Evolutionary conservation across 2,113 vertebrate genomes (phyloP).

Genomic region (Dipodomys ordii): DNA sequence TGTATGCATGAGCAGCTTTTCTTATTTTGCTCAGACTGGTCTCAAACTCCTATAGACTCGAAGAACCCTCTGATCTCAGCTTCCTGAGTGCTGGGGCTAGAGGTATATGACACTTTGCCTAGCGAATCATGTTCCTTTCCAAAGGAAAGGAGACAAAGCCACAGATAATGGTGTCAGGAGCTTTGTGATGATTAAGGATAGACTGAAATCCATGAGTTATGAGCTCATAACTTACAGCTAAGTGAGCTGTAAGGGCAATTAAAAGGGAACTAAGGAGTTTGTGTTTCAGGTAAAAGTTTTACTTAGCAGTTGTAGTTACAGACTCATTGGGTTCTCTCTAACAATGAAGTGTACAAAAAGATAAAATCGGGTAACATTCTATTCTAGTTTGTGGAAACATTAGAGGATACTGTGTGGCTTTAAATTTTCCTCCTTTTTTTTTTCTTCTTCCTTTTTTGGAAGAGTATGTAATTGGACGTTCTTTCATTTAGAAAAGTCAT

Average conservation of each 20-base stretch:
- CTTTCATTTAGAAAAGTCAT: not conserved
- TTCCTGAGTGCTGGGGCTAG: not conserved
- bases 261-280: not conserved
- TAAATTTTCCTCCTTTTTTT: not conserved
- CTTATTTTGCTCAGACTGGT: not conserved
- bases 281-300: not conserved
- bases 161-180: not conserved
- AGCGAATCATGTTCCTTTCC: not conserved
- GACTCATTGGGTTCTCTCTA: slow-evolving; percentile 31
- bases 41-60: not conserved
- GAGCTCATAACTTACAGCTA: not conserved
- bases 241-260: not conserved
- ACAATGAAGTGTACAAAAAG: not conserved
- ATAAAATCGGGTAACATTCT: not conserved
- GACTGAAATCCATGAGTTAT: not conserved
- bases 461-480: not conserved
- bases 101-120: not conserved
- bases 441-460: not conserved
- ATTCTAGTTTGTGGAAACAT: not conserved
- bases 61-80: not conserved
- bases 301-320: slow-evolving; percentile 23
- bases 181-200: not conserved
- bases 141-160: not conserved
- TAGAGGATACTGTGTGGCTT: not conserved
- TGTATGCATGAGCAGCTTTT: too few species aligned